phyloP scores from a whole-genome alignment of 1,140 invertebrate genomes.

The Acromyrmex charruanus region DNA sequence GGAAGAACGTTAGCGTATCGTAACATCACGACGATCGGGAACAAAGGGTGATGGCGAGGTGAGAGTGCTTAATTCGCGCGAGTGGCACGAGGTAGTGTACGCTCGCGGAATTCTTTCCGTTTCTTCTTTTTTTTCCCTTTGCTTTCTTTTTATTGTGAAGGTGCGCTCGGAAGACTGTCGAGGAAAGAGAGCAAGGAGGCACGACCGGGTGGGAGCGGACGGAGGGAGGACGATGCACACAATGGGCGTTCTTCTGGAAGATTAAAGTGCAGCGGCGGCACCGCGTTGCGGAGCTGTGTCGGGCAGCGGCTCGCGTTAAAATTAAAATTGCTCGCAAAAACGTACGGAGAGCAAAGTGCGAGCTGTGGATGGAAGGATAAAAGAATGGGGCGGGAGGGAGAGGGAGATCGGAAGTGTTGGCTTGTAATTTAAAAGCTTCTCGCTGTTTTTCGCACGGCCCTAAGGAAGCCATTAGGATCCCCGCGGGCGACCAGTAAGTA shows the following conservation, averaged over 20 bases:
- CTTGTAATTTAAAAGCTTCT: slow-evolving; percentile 77
- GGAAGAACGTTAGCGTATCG: slow-evolving; percentile 10
- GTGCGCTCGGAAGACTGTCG: slow-evolving; percentile 1
- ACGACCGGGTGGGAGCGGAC: neutral
- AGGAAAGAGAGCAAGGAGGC: slow-evolving; percentile 44
- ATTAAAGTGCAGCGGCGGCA: slow-evolving; percentile 76
- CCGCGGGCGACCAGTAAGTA: slow-evolving; percentile 18
- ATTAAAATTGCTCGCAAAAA: slow-evolving; percentile 77
- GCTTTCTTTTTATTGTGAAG: slow-evolving; percentile 39
- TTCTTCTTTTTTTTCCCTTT: slow-evolving; percentile 1
- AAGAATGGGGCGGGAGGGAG: neutral
- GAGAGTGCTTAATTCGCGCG: slow-evolving; percentile 73
- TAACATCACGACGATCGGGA: slow-evolving; percentile 20
- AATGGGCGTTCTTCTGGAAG: slow-evolving; percentile 78
- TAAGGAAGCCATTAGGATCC: slow-evolving; percentile 61
- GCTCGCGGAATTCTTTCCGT: slow-evolving; percentile 38
- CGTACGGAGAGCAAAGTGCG: slow-evolving; percentile 46
- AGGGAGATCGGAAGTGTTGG: slow-evolving; percentile 20
- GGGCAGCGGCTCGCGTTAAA: slow-evolving; percentile 77
- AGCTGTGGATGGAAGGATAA: neutral
- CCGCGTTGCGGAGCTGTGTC: slow-evolving; percentile 55
- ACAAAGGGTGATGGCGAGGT: slow-evolving; percentile 63
- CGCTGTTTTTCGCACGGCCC: slow-evolving; percentile 58
- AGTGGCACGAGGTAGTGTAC: slow-evolving; percentile 49
- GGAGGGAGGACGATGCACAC: slow-evolving; percentile 61